Conservation (phyloP, 2,797 vertebrate species). For the Gymnocypris eckloni region DNA sequence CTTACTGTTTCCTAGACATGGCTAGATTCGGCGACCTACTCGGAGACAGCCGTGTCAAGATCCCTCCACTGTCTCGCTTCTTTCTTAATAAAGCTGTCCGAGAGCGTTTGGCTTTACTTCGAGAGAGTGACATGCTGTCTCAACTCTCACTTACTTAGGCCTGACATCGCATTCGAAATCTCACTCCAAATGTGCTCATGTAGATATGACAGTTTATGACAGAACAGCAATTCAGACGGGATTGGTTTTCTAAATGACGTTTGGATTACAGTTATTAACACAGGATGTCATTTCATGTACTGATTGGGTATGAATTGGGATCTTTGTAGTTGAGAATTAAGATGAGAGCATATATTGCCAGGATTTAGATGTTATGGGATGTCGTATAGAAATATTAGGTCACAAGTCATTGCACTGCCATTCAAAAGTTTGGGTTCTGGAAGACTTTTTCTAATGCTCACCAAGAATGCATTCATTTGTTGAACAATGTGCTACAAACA, state of each 20-base stretch:
- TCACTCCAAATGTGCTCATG: background rate
- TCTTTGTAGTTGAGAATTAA: background rate
- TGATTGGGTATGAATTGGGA: background rate
- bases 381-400: background rate
- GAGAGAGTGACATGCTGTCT: constrained; percentile 25
- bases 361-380: background rate
- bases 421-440: background rate
- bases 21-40: background rate
- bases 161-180: constrained; percentile 22
- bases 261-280: constrained; percentile 23
- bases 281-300: background rate
- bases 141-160: constrained; percentile 16
- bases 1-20: background rate
- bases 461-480: background rate
- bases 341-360: background rate
- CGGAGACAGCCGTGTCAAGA: constrained; percentile 15
- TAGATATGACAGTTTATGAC: background rate
- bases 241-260: constrained; percentile 8
- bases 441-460: background rate
- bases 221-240: background rate
- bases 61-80: background rate
- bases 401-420: background rate
- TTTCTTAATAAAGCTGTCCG: constrained; percentile 31
- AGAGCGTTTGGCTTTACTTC: background rate
- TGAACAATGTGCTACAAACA: background rate